Base-by-base conservation (phyloP, 2,797 vertebrate genomes). In the Momotus momota region DNA sequence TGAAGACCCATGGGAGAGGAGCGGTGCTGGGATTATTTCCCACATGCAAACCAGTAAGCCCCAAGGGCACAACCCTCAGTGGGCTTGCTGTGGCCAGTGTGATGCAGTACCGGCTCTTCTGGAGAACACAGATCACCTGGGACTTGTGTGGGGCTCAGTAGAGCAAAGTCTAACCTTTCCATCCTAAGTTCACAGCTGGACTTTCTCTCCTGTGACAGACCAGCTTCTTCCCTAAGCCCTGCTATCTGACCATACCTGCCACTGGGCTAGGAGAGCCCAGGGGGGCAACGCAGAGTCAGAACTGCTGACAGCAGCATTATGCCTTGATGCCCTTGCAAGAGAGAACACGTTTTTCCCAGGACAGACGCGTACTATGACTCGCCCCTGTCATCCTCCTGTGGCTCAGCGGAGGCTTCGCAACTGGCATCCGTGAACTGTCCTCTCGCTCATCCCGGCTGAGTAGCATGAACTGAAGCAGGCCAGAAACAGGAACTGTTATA, bases 371-470 rank as follows among this genome's bases (percentile, higher is more conserved):
- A 61, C 8, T 2, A 7, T 19, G 18, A 7, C 31, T 38, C 4
- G 3, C 12, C 92, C 92, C n/a, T 1, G 2, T 17, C 20, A 23
- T 35, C 35, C 21, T 0, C 1, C 48, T 16, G 35, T 4, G 19
- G 27, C 58, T 82, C n/a, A 58, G 54, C 27, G 4, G 48, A 46
- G 48, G 25, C 15, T 18, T 14, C 9, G n/a, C 1, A 2, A 31
- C n/a, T 0, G 1, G 65, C 58, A n/a, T 29, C 0, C 1, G 25
- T 0, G 0, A 25, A 31, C 18, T 3, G 26, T 33, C 27, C 0
- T 0, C 40, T 61, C 0, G 4, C 54, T 62, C 7, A 0, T 54
- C 55, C 25, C 3, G 6, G 54, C 31, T 2, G 7, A 67, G 52
- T 1, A 10, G 22, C 31, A 40, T 19, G 35, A 65, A 55, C 26